Evolutionary conservation across 2,113 vertebrate genomes (phyloP), one percentile per base, ranked within the genome.

Genomic region (Nannospalax galili): DNA sequence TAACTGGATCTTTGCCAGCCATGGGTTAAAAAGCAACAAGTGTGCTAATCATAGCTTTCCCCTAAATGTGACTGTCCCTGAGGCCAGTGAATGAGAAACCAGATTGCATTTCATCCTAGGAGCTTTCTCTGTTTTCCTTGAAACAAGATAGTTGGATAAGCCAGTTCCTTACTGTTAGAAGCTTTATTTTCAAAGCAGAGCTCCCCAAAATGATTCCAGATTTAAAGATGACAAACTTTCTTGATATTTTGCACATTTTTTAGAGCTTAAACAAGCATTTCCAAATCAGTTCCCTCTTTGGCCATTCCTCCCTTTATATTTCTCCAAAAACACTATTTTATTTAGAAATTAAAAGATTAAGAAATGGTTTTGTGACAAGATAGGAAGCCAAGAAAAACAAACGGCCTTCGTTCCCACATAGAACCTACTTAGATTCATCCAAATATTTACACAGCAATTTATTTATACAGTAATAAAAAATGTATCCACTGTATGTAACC

Each of bases 161-260:
- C 96, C 95, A 98, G 97, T 97, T 97, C 94, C 96, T 98, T 96
- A 96, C 97, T 98, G 97, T 98, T 98, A 98, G 96, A 98, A 98
- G 98, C 97, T 98, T 98, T 98, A 98, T 98, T 98, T 98, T 98
- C 98, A 98, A 98, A 98, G 97, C 90, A 97, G 98, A 98, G 98
- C 96, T 97, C 97, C 74, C 95, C 6, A 98, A 98, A 98, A 98
- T 92, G 97, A 98, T 98, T 98, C 98, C 98, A 98, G 98, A 98
- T 98, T 98, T 97, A 97, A 98, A 98, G 96, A 98, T 96, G 90
- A 94, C 79, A 97, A 96, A 95, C 94, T 96, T 97, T 97, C 97
- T 98, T 97, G 97, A 97, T 98, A 98, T 97, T 97, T 97, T 97
- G 97, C 97, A 97, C 88, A 92, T 97, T 96, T 97, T 97, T 96